Percentiles rank a stretch among this genome's conserved stretches.
Evolutionary conservation across 2,888 invertebrate genomes (phyloP).

Genomic region (Lasius fuliginosus): DNA sequence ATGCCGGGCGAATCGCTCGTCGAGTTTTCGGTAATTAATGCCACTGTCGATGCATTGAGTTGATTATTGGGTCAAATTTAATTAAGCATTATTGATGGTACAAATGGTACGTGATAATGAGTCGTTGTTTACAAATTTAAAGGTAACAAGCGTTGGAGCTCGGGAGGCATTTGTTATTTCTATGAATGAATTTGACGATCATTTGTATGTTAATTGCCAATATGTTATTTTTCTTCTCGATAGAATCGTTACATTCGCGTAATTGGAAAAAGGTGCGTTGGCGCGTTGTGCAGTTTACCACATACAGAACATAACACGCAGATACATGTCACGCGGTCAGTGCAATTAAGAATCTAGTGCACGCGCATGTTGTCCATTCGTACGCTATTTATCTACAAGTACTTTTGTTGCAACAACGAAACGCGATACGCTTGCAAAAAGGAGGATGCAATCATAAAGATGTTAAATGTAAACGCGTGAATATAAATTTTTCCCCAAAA

Average conservation of each 20-base stretch:
- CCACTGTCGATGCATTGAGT: constrained; percentile 29
- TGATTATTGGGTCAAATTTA: constrained; percentile 53
- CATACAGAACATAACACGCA: neutral
- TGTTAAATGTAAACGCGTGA: neutral
- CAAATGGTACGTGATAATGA: constrained; percentile 52
- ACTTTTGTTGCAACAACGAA: neutral
- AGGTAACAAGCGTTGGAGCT: constrained; percentile 44
- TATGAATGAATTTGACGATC: constrained; percentile 40
- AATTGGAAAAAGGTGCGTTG: constrained; percentile 38
- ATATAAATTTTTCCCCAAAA: neutral
- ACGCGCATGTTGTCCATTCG: constrained; percentile 23
- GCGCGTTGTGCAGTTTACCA: neutral
- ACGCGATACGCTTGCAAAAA: neutral
- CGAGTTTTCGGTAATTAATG: constrained; percentile 42
- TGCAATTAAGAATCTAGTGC: constrained; percentile 45
- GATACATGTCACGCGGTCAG: constrained; percentile 39
- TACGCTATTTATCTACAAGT: constrained; percentile 24
- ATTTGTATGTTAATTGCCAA: constrained; percentile 44
- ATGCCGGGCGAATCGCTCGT: constrained; percentile 1
- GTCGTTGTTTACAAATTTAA: constrained; percentile 52
- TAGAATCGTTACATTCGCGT: constrained; percentile 33
- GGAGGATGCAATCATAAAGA: neutral
- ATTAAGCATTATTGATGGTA: constrained; percentile 45
- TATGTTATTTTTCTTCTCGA: constrained; percentile 26
- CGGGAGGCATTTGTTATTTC: constrained; percentile 36